A percentile compares a stretch with the other conserved stretches of the same genome.
These are phyloP conservation scores for Channa argus DNA, from an alignment of 2,113 vertebrate species.

Conservation along the genomic window DNA sequence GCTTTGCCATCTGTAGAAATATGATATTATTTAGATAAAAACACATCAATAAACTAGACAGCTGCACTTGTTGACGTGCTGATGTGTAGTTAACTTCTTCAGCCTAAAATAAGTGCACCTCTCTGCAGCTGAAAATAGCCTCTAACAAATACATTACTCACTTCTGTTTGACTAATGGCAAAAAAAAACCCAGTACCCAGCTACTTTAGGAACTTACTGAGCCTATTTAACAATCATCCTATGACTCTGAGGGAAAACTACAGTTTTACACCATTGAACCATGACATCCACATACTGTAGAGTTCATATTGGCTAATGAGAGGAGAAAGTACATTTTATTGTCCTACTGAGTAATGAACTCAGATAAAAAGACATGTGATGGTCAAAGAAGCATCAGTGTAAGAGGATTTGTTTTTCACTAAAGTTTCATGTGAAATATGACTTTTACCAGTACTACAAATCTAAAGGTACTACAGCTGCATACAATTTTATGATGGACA, in stretches of 20 bases:
- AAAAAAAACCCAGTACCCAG: too few relatives aligned
- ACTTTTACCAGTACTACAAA: conserved; percentile 43
- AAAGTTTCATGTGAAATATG: conserved; percentile 22
- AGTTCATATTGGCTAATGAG: not conserved
- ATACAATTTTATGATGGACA: conserved; percentile 29
- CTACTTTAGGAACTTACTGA: too few relatives aligned
- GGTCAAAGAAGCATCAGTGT: conserved; percentile 11
- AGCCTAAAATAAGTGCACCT: too few relatives aligned
- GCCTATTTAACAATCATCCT: not conserved
- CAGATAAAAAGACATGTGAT: conserved; percentile 31
- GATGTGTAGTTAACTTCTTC: too few relatives aligned
- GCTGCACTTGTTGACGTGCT: too few relatives aligned
- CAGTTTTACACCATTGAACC: not conserved
- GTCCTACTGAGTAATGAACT: conserved; percentile 21
- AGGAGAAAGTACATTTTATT: conserved; percentile 18
- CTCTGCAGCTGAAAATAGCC: too few relatives aligned
- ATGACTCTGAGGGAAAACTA: not conserved
- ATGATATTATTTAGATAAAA: too few relatives aligned
- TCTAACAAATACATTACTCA: too few relatives aligned
- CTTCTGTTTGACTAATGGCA: too few relatives aligned
- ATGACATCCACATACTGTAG: not conserved
- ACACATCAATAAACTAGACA: not conserved
- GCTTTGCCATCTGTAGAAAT: too few relatives aligned
- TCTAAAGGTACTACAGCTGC: conserved; percentile 20
- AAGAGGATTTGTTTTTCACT: conserved; percentile 44